These are phyloP conservation scores for Rhodinocichla rosea DNA, from an alignment of 2,113 vertebrate species.

Conservation along the genomic window DNA sequence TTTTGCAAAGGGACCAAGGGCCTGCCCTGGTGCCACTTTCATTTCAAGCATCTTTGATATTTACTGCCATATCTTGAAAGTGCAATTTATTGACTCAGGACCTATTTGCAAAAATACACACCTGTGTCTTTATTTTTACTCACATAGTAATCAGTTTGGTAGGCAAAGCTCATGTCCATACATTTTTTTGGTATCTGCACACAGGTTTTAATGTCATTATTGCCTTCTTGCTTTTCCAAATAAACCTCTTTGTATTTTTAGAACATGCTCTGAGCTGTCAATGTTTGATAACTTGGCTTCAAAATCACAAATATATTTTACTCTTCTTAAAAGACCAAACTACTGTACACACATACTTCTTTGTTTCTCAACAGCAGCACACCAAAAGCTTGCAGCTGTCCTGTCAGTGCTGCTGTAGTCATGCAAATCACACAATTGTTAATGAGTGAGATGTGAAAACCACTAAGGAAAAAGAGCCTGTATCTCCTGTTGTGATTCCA, in stretches of 20 bases:
- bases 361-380: not conserved
- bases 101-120: not conserved
- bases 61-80: not conserved
- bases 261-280: not conserved
- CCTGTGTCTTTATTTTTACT: not conserved
- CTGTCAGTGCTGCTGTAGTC: not conserved
- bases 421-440: not conserved
- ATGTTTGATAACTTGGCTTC: not conserved
- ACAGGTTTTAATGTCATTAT: not conserved
- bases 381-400: not conserved
- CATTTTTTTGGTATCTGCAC: accelerated
- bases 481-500: not conserved
- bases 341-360: accelerated
- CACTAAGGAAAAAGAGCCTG: accelerated
- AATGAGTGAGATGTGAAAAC: not conserved
- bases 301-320: not conserved
- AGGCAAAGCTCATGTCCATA: not conserved
- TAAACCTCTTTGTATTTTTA: not conserved
- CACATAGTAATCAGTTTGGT: not conserved
- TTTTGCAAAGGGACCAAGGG: not conserved
- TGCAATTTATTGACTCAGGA: not conserved
- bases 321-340: not conserved
- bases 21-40: not conserved
- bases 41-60: not conserved
- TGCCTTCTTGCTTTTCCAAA: not conserved